Evolutionary conservation across 1,140 invertebrate genomes (phyloP), one percentile per base, ranked within the genome.

Genomic region (Drosophila nebulosa): DNA sequence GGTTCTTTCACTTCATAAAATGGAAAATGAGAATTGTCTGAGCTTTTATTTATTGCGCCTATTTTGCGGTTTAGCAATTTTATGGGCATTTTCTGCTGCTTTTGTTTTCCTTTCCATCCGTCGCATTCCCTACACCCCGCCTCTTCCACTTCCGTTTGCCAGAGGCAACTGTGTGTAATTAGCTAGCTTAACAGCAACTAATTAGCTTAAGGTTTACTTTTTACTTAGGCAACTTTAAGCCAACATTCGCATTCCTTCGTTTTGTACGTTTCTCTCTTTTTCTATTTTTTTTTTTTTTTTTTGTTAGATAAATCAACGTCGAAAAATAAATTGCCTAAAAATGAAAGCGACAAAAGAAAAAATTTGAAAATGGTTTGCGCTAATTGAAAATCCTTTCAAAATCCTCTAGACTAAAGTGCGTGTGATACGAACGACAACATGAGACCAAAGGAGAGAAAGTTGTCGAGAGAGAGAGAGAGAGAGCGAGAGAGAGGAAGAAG

Each of bases 21-120:
- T 42, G 46, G 36, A 39, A 64, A 7, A 57, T 12, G 46, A 72
- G 32, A 64, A 50, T 30, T 24, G 7, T 46, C 32, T 73, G 64
- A 55, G 64, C 65, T 61, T 66, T 85, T 85, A 85, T 85, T 85
- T 85, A 86, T 86, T 81, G 70, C 81, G 81, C 78, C 83, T 86
- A 86, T 86, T 88, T 88, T 83, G 83, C 83, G 83, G 83, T 73
- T 86, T 86, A 83, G 83, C 83, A 75, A 68, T 83, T 83, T 88
- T 86, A 88, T 88, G 83, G 79, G 79, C 83, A 88, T 69, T 64
- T 65, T 46, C 39, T 57, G 39, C 68, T 64, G 70, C 30, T 65
- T 75, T 81, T 74, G 63, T 67, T 74, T 60, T 65, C 30, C 27
- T n/a, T 75, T n/a, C n/a, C 63, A 61, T 42, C 42, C 56, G 12